These are phyloP conservation scores for Solenopsis fugax DNA, from an alignment of 1,140 invertebrate genomes.

Conservation along the genomic window DNA sequence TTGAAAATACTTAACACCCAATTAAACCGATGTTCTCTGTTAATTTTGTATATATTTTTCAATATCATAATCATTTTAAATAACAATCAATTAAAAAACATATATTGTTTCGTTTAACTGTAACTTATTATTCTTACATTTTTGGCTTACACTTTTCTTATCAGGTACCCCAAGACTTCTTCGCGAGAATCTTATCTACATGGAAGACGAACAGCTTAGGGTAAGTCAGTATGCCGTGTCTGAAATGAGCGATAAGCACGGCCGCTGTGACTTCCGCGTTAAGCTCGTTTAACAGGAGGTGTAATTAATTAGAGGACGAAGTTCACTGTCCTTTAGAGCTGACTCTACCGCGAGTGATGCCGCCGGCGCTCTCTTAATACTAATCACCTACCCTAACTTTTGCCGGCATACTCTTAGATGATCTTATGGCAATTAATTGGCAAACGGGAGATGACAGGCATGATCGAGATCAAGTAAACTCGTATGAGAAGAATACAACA, in stretches of 20 bases:
- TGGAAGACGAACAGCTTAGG: conserved; percentile 75
- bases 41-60: neutral
- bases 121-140: neutral
- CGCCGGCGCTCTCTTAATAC: conserved; percentile 58
- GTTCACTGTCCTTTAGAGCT: conserved; percentile 67
- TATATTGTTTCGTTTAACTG: neutral
- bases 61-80: neutral
- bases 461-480: conserved; percentile 45
- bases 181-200: conserved; percentile 72
- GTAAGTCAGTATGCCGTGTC: conserved; percentile 58
- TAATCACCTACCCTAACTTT: conserved; percentile 64
- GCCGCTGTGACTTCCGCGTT: conserved; percentile 69
- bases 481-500: conserved; percentile 18
- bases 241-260: conserved; percentile 73
- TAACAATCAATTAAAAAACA: neutral
- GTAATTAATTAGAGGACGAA: conserved; percentile 74
- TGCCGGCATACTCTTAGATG: conserved; percentile 56
- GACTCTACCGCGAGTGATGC: conserved; percentile 48
- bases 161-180: conserved; percentile 39
- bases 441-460: conserved; percentile 65
- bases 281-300: conserved; percentile 67
- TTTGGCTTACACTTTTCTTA: conserved; percentile 22
- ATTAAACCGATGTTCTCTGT: neutral
- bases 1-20: neutral
- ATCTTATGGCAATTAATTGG: conserved; percentile 81